Evolutionary conservation across 2,113 vertebrate species (phyloP).

Genomic region (Tychaedon coryphoeus): DNA sequence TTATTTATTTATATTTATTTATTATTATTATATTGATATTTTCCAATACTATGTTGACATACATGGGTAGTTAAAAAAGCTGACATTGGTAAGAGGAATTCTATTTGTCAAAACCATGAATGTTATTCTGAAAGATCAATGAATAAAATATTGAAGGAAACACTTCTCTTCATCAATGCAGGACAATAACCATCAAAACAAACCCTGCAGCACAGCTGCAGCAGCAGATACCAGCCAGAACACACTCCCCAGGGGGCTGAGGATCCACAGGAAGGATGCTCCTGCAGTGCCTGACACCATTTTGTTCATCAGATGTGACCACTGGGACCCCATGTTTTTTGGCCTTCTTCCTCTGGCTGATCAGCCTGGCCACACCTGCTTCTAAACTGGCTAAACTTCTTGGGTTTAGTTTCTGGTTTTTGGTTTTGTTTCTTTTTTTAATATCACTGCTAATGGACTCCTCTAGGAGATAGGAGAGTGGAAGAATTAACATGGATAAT

Average conservation of each 20-base stretch:
- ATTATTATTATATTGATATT: not conserved
- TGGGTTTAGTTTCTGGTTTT: not conserved
- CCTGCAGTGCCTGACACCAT: not conserved
- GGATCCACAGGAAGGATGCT: not conserved
- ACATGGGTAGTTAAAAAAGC: not conserved
- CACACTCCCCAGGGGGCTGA: too few relatives aligned
- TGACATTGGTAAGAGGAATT: not conserved
- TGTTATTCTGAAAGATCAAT: not conserved
- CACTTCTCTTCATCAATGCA: rapidly evolving
- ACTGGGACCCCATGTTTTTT: not conserved
- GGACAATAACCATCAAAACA: not conserved
- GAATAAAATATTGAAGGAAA: not conserved
- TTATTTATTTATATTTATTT: too few relatives aligned
- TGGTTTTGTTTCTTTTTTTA: not conserved
- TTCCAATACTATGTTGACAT: not conserved
- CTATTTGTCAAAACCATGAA: not conserved
- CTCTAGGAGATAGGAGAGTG: not conserved
- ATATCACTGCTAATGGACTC: not conserved
- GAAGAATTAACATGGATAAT: not conserved
- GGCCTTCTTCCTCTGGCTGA: not conserved
- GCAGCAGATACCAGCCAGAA: not conserved
- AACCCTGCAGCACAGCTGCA: not conserved
- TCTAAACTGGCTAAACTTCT: not conserved
- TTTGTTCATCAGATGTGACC: not conserved
- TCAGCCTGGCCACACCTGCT: not conserved